Base-by-base conservation (phyloP, 1,140 invertebrate species). In the Grapholita molesta region DNA sequence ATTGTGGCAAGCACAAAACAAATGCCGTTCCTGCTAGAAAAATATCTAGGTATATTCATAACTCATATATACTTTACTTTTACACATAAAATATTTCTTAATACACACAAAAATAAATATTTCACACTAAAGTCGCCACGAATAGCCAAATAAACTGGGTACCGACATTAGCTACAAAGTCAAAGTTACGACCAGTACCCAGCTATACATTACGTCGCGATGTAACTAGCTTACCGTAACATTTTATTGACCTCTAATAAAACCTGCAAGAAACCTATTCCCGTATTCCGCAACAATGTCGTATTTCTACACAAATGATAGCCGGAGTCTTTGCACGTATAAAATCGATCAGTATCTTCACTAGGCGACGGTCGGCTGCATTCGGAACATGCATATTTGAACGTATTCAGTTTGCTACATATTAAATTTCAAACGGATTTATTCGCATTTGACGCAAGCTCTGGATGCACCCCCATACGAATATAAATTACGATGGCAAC, bases 341-440 rank as follows among this genome's bases (percentile, higher is more conserved):
- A 65, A 65, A 65, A 65, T 65, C 64, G 64, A 65, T 65, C 64
- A 65, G 64, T 65, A 33, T 38, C 61, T 35, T 28, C 24, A 21
- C 12, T 28, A 35, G 32, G 38, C 35, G 28, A 65, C 70, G 75
- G 71, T 70, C 71, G 66, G 72, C 48, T 71, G 75, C 76, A 74
- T 68, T 64, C 74, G 66, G n/a, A 53, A 64, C 69, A 76, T 78
- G 74, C 75, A 80, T 79, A 77, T 76, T 73, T 73, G 69, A 77
- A 66, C 71, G 79, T 73, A 72, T 79, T 73, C 74, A 77, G 64
- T 71, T 73, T 61, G 78, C 75, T 70, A 82, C 77, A 84, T 88
- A 88, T 88, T 88, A 85, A 85, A 88, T 86, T 85, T 84, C 84
- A 82, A 79, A 83, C 76, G 76, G 79, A 82, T 84, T 84, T 78